A percentile compares a stretch with the other conserved stretches of the same genome.
phyloP scores from a whole-genome alignment of 2,797 vertebrate genomes.

The Chaetophractus vellerosus region DNA sequence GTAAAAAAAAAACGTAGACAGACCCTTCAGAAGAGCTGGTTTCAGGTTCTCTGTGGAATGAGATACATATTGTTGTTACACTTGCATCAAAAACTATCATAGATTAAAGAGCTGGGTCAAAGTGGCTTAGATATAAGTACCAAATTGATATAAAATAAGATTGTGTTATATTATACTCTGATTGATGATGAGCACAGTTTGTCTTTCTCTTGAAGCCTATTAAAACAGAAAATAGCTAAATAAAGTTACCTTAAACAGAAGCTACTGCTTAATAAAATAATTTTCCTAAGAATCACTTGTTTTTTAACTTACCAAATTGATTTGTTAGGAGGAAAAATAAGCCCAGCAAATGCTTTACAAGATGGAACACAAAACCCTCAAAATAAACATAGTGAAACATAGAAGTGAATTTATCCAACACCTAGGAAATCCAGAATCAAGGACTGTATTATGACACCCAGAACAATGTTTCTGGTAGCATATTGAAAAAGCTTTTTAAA shows the following conservation, averaged over 20 bases:
- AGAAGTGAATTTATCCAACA: background rate
- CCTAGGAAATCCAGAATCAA: background rate
- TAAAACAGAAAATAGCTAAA: constrained; percentile 18
- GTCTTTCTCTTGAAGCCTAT: constrained; percentile 42
- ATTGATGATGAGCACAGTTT: background rate
- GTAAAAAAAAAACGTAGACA: background rate
- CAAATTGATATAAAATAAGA: background rate
- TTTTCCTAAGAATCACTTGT: constrained; percentile 10
- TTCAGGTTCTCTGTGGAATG: background rate
- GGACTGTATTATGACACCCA: background rate
- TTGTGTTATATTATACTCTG: background rate
- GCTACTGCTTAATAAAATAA: constrained; percentile 42
- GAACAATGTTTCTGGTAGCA: background rate
- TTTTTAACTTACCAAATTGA: constrained; percentile 60
- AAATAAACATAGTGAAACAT: constrained; percentile 17
- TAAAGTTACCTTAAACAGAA: constrained; percentile 41
- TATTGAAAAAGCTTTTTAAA: constrained; percentile 21
- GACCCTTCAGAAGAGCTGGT: background rate
- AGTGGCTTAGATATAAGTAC: background rate
- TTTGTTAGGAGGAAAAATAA: background rate
- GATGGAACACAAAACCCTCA: constrained; percentile 44
- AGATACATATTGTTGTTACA: background rate
- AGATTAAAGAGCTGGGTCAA: constrained; percentile 21
- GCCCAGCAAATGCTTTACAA: background rate
- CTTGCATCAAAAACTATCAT: background rate